Percentiles rank a stretch among this genome's conserved stretches.
Evolutionary conservation across 2,797 vertebrate species (phyloP).

Genomic region (Hybognathus amarus): DNA sequence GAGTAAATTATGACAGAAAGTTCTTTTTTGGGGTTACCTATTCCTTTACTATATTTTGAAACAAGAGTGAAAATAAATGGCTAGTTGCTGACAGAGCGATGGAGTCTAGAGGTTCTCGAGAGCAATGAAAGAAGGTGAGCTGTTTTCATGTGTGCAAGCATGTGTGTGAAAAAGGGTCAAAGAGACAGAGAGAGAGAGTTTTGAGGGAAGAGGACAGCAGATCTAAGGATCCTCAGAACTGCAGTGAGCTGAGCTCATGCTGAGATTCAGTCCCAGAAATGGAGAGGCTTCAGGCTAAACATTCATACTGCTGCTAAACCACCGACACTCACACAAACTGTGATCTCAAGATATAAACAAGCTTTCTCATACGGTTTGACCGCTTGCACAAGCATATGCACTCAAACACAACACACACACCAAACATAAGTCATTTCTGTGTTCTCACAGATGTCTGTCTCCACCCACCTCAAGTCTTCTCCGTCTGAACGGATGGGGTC

Average conservation of each 20-base stretch:
- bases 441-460: slow-evolving; percentile 28
- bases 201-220: slow-evolving; percentile 29
- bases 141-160: slow-evolving; percentile 10
- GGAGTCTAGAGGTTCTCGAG: background rate
- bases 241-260: slow-evolving; percentile 30
- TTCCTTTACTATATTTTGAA: background rate
- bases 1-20: background rate
- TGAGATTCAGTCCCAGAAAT: slow-evolving; percentile 36
- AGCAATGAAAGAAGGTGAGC: background rate
- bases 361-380: background rate
- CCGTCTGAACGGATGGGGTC: slow-evolving; percentile 78
- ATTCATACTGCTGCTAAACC: slow-evolving; percentile 33
- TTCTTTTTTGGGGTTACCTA: background rate
- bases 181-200: slow-evolving; percentile 19
- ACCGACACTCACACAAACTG: slow-evolving; percentile 19
- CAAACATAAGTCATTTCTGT: background rate
- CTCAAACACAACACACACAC: background rate
- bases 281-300: slow-evolving; percentile 45
- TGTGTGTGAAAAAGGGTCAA: slow-evolving; percentile 5
- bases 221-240: slow-evolving; percentile 26
- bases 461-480: slow-evolving; percentile 60
- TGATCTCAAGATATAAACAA: slow-evolving; percentile 10
- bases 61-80: background rate
- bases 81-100: background rate
- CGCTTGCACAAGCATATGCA: background rate